A percentile compares a stretch with the other conserved stretches of the same genome.
Conservation (phyloP, 2,888 invertebrate species). For the Zaprionus lineosus region DNA sequence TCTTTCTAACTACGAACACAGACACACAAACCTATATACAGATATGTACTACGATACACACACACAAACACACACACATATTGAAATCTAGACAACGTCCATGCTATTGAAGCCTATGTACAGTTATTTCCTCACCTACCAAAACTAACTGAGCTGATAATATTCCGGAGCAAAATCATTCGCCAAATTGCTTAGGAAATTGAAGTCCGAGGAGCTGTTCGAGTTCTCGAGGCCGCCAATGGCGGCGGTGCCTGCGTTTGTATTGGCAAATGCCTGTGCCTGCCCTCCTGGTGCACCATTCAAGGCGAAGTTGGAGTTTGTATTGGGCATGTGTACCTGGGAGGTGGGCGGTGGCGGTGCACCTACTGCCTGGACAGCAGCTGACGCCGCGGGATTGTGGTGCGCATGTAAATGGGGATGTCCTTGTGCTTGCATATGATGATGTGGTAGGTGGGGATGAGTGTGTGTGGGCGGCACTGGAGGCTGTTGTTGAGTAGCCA, state of each 20-base stretch:
- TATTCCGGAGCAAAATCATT: conserved; percentile 97
- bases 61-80: conserved; percentile 16
- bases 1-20: conserved; percentile 41
- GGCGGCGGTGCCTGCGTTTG: conserved; percentile 83
- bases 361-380: conserved; percentile 48
- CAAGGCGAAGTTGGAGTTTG: conserved; percentile 55
- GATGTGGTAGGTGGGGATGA: conserved; percentile 85
- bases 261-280: conserved; percentile 58
- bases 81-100: conserved; percentile 41
- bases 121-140: conserved; percentile 49
- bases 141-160: conserved; percentile 85
- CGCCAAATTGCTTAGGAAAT: conserved; percentile 94
- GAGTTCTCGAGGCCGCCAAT: conserved; percentile 90
- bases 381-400: conserved; percentile 50
- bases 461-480: conserved; percentile 84
- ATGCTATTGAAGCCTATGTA: conserved; percentile 45
- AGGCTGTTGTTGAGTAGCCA: conserved; percentile 79
- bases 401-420: conserved; percentile 74
- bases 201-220: conserved; percentile 96
- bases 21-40: conserved; percentile 49
- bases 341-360: conserved; percentile 80
- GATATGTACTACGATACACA: conserved; percentile 45
- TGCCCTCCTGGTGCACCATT: conserved; percentile 52
- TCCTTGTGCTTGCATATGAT: conserved; percentile 83
- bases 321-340: conserved; percentile 60